These are phyloP conservation scores for Stictocephala bisonia DNA, from an alignment of 2,888 invertebrate genomes.

Conservation along the genomic window DNA sequence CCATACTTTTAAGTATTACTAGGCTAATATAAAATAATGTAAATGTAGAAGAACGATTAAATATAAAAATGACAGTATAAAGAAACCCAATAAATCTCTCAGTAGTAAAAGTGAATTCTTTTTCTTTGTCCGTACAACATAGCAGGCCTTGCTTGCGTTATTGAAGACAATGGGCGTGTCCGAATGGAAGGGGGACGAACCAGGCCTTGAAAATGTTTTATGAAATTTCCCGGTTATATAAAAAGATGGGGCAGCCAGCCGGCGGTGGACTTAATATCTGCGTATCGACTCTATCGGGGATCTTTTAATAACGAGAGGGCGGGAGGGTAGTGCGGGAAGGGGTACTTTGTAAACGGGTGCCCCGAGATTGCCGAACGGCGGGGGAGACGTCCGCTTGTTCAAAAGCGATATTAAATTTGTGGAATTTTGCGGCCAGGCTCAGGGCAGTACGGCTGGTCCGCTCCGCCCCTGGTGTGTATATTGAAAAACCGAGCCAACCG, in stretches of 20 bases:
- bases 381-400: slow-evolving; percentile 23
- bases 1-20: too few species aligned
- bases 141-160: too few species aligned
- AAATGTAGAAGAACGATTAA: too few species aligned
- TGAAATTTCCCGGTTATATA: slow-evolving; percentile 40
- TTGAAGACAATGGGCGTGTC: too few species aligned
- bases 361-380: slow-evolving; percentile 14
- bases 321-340: background rate
- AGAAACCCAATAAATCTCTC: too few species aligned
- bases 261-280: slow-evolving; percentile 21
- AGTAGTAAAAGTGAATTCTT: too few species aligned
- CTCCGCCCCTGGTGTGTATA: slow-evolving; percentile 18
- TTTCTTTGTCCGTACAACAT: too few species aligned
- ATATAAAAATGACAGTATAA: too few species aligned
- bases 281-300: slow-evolving; percentile 40
- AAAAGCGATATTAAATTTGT: slow-evolving; percentile 56
- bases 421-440: slow-evolving; percentile 52
- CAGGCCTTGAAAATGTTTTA: slow-evolving; percentile 8
- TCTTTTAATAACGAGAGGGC: slow-evolving; percentile 44
- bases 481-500: slow-evolving; percentile 1
- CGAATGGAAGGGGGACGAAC: background rate
- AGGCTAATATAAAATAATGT: too few species aligned
- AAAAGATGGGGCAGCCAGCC: slow-evolving; percentile 3
- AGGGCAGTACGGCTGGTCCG: background rate
- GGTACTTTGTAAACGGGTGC: slow-evolving; percentile 41